Evolutionary conservation across 2,113 vertebrate genomes (phyloP).

Genomic region (Eurypyga helias): DNA sequence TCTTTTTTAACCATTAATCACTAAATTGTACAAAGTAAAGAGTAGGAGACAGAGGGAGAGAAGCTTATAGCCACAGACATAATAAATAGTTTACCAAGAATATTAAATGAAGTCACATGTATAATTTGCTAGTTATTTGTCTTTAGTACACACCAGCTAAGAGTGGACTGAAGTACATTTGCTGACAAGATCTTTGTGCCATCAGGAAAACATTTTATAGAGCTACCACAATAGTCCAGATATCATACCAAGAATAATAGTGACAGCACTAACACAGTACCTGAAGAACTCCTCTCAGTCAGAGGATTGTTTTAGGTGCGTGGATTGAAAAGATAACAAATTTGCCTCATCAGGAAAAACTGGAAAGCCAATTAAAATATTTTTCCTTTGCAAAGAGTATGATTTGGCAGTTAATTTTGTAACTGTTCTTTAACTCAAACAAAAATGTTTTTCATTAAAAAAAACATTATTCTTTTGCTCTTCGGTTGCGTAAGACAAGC

Average conservation of each 20-base stretch:
- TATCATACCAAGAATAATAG: neutral
- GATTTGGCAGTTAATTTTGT: constrained; percentile 62
- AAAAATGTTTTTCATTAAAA: constrained; percentile 58
- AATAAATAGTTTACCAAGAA: constrained; percentile 47
- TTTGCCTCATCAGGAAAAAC: constrained; percentile 30
- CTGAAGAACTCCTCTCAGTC: neutral
- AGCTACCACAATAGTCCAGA: neutral
- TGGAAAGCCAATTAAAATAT: constrained; percentile 68
- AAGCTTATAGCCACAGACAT: constrained; percentile 25
- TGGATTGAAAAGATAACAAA: constrained; percentile 48
- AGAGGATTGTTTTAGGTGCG: neutral
- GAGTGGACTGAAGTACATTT: constrained; percentile 13
- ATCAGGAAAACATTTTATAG: constrained; percentile 35
- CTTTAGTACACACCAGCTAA: constrained; percentile 22
- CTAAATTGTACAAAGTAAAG: constrained; percentile 37
- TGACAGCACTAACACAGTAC: neutral
- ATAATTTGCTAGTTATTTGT: constrained; percentile 40
- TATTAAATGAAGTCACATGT: constrained; percentile 35
- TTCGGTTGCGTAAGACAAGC: constrained; percentile 25
- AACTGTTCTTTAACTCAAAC: constrained; percentile 54
- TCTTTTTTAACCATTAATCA: constrained; percentile 59
- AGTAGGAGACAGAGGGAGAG: neutral
- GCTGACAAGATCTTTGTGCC: constrained; percentile 41
- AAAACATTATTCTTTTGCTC: neutral
- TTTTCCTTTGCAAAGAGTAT: constrained; percentile 42